These are phyloP conservation scores for Eublepharis macularius DNA, from an alignment of 2,113 vertebrate genomes.

Conservation along the genomic window DNA sequence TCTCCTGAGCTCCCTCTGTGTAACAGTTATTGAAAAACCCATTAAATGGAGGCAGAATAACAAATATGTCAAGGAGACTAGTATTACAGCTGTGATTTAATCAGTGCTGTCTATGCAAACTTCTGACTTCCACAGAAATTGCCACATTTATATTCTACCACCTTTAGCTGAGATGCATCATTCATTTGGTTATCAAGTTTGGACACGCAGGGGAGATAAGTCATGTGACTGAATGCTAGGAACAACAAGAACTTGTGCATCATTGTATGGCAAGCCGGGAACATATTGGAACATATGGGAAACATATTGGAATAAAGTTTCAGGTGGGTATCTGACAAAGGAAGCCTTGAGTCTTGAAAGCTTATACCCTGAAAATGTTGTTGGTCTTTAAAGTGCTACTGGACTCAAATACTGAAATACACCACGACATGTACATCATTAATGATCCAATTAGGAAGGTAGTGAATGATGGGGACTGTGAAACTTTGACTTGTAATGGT, in stretches of 20 bases:
- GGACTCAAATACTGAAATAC: too few species aligned
- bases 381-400: too few species aligned
- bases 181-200: background rate
- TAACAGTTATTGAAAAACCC: background rate
- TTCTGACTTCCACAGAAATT: background rate
- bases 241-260: background rate
- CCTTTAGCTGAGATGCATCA: background rate
- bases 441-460: background rate
- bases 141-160: background rate
- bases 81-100: conserved; percentile 6
- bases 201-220: background rate
- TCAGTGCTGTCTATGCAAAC: background rate
- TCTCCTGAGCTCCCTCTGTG: background rate
- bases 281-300: background rate
- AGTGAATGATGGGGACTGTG: background rate
- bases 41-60: conserved; percentile 9
- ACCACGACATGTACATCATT: background rate
- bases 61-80: background rate
- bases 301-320: too few species aligned
- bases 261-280: background rate
- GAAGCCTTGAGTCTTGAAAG: too few species aligned
- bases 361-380: too few species aligned
- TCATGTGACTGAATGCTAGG: background rate
- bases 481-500: background rate
- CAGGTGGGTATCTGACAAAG: too few species aligned